These are phyloP conservation scores for Plotosus lineatus DNA, from an alignment of 2,113 vertebrate genomes.

Conservation along the genomic window DNA sequence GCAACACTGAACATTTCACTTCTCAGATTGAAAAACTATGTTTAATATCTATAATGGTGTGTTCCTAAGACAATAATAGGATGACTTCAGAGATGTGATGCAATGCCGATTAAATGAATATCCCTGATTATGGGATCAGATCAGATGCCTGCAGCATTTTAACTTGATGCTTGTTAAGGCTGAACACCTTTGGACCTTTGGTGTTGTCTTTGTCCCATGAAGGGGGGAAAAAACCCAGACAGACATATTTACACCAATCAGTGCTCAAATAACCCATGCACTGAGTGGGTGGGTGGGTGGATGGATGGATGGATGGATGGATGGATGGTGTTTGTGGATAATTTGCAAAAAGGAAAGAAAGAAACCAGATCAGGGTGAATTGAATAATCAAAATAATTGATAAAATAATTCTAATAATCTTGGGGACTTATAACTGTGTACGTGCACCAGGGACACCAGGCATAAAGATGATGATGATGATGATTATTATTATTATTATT, in stretches of 20 bases:
- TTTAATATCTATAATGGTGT: neutral
- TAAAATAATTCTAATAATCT: no score
- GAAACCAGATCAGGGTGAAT: neutral
- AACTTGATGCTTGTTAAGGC: neutral
- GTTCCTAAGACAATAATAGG: neutral
- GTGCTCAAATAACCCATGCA: neutral
- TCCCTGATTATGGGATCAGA: neutral
- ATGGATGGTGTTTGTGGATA: neutral
- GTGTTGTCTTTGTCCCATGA: neutral
- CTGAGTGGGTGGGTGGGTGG: no score
- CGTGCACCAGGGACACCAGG: no score
- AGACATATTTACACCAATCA: neutral
- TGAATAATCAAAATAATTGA: neutral
- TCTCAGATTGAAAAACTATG: neutral
- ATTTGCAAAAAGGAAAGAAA: neutral
- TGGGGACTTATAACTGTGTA: no score
- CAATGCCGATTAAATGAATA: slow-evolving; percentile 18
- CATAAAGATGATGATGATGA: no score
- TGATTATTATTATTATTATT: no score
- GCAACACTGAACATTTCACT: neutral
- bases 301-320: no score
- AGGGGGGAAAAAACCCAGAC: slow-evolving; percentile 7
- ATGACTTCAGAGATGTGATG: neutral
- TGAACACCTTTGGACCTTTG: neutral
- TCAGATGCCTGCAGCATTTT: neutral